Percentiles rank a stretch among this genome's conserved stretches.
These are phyloP conservation scores for Eupithecia centaureata DNA, from an alignment of 2,888 invertebrate genomes.

Conservation along the genomic window DNA sequence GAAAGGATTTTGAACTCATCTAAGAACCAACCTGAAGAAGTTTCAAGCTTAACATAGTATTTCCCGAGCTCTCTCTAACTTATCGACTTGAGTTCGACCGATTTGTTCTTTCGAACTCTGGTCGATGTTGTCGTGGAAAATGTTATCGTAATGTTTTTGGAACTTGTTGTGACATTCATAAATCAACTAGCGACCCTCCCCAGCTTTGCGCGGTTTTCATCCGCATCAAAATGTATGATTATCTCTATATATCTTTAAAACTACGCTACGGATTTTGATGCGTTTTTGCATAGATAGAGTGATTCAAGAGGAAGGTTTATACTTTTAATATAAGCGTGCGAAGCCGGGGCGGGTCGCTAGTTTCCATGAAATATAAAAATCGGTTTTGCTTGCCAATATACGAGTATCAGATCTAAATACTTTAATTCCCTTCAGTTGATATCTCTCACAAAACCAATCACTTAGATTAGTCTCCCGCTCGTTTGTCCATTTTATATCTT, in stretches of 20 bases:
- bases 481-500: conserved; percentile 50
- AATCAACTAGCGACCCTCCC: too few relatives aligned
- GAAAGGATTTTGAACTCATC: conserved; percentile 52
- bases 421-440: conserved; percentile 39
- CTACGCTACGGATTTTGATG: too few relatives aligned
- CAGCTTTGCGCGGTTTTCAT: too few relatives aligned
- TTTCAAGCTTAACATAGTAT: conserved; percentile 45
- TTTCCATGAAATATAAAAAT: conserved; percentile 13
- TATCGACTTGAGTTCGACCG: conserved; percentile 26
- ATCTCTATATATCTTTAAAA: too few relatives aligned
- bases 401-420: conserved; percentile 52
- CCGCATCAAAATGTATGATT: too few relatives aligned
- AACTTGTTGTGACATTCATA: background rate
- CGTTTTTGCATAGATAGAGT: too few relatives aligned
- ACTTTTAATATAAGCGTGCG: too few relatives aligned
- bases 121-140: too few relatives aligned
- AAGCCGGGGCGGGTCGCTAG: too few relatives aligned
- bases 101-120: too few relatives aligned
- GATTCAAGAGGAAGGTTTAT: too few relatives aligned
- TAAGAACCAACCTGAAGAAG: conserved; percentile 45
- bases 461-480: conserved; percentile 48
- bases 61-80: conserved; percentile 43
- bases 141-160: background rate
- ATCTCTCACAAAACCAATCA: conserved; percentile 52
- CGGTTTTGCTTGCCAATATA: conserved; percentile 44